Evolutionary conservation across 2,888 invertebrate genomes (phyloP), one percentile per base, ranked within the genome.

Genomic region (Agonopterix alstromeriana): DNA sequence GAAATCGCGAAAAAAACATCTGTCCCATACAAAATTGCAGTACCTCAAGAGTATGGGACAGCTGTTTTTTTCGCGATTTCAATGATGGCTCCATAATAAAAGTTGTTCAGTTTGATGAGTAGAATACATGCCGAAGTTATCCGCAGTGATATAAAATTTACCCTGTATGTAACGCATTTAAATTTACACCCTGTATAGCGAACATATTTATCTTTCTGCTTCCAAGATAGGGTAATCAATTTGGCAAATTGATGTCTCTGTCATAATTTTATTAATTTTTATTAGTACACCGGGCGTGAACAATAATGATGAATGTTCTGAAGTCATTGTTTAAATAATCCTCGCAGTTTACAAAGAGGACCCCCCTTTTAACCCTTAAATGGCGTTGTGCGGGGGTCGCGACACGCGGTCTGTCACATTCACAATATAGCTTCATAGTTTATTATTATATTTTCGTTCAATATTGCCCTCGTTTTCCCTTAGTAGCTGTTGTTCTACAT

Each of bases 381-480:
- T 67, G 66, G 65, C 66, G 63, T 68, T 53, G 67, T 65, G 66
- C 56, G 64, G 73, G 80, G 73, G 61, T 63, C 47, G 61, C 72
- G 82, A 74, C 85, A 86, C 83, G 84, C 83, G 81, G 75, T 77
- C 83, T 85, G 86, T 85, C 86, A 85, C 74, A 80, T 77, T 77
- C 83, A 86, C 77, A 85, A 86, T 82, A 84, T 76, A 74, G 76
- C 78, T 74, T 77, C 75, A 80, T 80, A 84, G 71, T 83, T 85
- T 83, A 83, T 82, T 85, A 82, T 82, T 82, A 86, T 86, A 84
- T 84, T 85, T 82, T 77, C 73, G 72, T 73, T 71, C 71, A 74
- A 79, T 77, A 81, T 82, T 81, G 76, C 73, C 72, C 73, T 69
- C 63, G 68, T 70, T 76, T 71, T 64, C 71, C 74, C 70, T 71